These are phyloP conservation scores for Gadopsis bispinosus DNA, from an alignment of 2,797 vertebrate species.

Conservation along the genomic window DNA sequence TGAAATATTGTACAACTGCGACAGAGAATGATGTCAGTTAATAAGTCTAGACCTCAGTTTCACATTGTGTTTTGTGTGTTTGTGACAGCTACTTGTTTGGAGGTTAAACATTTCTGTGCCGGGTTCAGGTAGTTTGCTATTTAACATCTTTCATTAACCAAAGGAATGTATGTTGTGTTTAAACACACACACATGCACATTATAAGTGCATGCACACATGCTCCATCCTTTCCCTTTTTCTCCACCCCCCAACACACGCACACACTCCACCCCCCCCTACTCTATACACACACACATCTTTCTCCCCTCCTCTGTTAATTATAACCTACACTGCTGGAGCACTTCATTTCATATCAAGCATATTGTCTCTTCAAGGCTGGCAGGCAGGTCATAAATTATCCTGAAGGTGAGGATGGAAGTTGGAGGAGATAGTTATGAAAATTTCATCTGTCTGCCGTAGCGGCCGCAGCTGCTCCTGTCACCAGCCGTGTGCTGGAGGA, in stretches of 20 bases:
- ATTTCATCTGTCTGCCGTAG: slow-evolving; percentile 99
- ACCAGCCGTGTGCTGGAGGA: slow-evolving; percentile 90
- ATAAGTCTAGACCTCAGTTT: slow-evolving; percentile 6
- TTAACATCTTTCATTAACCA: slow-evolving; percentile 55
- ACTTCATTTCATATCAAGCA: slow-evolving; percentile 99
- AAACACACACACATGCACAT: slow-evolving; percentile 33
- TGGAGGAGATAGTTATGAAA: slow-evolving; percentile 99
- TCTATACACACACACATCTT: slow-evolving; percentile 76
- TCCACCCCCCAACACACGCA: not conserved
- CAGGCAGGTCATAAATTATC: slow-evolving; percentile 99
- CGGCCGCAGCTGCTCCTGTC: slow-evolving; percentile 98
- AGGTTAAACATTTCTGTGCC: slow-evolving; percentile 20
- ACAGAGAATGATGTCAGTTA: not conserved
- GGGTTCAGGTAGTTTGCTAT: not conserved
- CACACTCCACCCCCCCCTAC: slow-evolving; percentile 33
- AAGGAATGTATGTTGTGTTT: slow-evolving; percentile 69
- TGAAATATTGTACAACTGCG: not conserved
- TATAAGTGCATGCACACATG: slow-evolving; percentile 40
- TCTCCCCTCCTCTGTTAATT: slow-evolving; percentile 95
- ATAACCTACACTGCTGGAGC: slow-evolving; percentile 97
- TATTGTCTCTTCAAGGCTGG: slow-evolving; percentile 99
- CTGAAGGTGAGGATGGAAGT: slow-evolving; percentile 98
- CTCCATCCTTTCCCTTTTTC: slow-evolving; percentile 31
- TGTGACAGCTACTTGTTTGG: slow-evolving; percentile 10
- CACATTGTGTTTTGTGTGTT: slow-evolving; percentile 15